phyloP scores from a whole-genome alignment of 2,888 invertebrate genomes.

The Apoda limacodes region DNA sequence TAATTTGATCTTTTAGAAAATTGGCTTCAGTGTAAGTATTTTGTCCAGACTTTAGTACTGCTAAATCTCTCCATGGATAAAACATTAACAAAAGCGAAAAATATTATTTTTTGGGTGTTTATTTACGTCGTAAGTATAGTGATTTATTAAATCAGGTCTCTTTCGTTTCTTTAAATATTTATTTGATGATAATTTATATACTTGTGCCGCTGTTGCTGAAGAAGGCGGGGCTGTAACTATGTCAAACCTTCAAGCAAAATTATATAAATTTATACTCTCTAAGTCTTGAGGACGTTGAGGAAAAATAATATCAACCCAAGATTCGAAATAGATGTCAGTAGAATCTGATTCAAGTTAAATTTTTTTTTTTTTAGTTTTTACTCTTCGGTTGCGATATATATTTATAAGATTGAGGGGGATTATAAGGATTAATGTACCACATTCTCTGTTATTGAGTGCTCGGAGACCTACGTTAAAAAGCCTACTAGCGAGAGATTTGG shows the following conservation, averaged over 20 bases:
- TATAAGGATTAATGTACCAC: too few species aligned
- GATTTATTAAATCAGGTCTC: constrained; percentile 23
- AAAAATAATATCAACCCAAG: constrained; percentile 23
- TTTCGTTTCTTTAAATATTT: constrained; percentile 19
- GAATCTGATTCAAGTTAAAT: constrained; percentile 16
- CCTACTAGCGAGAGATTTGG: constrained; percentile 20
- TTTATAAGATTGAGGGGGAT: too few species aligned
- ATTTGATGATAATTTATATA: constrained; percentile 4
- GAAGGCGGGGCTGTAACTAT: constrained; percentile 5
- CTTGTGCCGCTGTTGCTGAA: constrained; percentile 6
- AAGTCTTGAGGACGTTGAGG: constrained; percentile 21
- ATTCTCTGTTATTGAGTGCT: constrained; percentile 24
- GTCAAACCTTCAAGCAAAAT: constrained; percentile 3
- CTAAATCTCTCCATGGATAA: constrained; percentile 12
- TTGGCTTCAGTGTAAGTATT: constrained; percentile 18
- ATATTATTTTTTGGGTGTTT: constrained; percentile 22
- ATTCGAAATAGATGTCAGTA: constrained; percentile 21
- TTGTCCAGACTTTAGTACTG: constrained; percentile 17
- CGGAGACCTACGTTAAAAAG: constrained; percentile 20
- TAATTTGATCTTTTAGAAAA: not conserved
- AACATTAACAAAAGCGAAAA: constrained; percentile 16
- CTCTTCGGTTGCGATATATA: constrained; percentile 18
- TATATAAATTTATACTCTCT: constrained; percentile 9
- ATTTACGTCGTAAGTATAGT: constrained; percentile 20
- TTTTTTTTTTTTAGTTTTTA: constrained; percentile 13